Conservation (phyloP, 2,888 invertebrate genomes). For the Liodrosophila aerea region DNA sequence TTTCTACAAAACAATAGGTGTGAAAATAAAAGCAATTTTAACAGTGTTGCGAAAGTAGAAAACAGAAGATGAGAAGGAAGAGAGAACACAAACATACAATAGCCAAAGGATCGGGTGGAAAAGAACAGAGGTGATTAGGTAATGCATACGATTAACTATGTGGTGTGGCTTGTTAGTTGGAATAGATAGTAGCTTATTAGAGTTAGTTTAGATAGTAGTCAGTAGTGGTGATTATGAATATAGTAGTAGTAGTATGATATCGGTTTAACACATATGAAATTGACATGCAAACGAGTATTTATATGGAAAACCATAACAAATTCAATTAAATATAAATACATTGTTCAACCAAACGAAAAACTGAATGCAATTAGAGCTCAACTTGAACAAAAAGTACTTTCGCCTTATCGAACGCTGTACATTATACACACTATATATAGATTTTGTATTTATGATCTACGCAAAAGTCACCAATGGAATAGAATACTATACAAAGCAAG, state of each 20-base stretch:
- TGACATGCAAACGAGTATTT: constrained; percentile 55
- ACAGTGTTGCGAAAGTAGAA: constrained; percentile 77
- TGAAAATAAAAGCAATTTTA: constrained; percentile 80
- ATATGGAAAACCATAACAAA: constrained; percentile 36
- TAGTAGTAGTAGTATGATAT: constrained; percentile 5
- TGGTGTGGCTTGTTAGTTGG: constrained; percentile 31
- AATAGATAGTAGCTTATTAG: too few species aligned
- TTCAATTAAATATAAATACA: constrained; percentile 12
- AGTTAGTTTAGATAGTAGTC: constrained; percentile 40
- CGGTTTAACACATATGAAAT: constrained; percentile 33
- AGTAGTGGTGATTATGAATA: constrained; percentile 15
- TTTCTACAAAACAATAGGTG: constrained; percentile 82
- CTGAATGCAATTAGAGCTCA: constrained; percentile 81
- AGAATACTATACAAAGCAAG: constrained; percentile 46
- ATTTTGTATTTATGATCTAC: constrained; percentile 38
- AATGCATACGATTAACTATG: constrained; percentile 23
- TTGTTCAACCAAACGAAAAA: constrained; percentile 11
- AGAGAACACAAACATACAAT: constrained; percentile 52
- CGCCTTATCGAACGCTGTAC: constrained; percentile 38
- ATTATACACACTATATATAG: constrained; percentile 33
- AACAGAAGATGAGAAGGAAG: constrained; percentile 70
- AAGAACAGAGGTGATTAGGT: constrained; percentile 18
- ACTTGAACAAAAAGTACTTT: constrained; percentile 71
- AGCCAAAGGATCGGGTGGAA: constrained; percentile 31
- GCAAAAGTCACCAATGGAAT: constrained; percentile 42